phyloP scores from a whole-genome alignment of 2,113 vertebrate genomes.

The Alethe diademata region DNA sequence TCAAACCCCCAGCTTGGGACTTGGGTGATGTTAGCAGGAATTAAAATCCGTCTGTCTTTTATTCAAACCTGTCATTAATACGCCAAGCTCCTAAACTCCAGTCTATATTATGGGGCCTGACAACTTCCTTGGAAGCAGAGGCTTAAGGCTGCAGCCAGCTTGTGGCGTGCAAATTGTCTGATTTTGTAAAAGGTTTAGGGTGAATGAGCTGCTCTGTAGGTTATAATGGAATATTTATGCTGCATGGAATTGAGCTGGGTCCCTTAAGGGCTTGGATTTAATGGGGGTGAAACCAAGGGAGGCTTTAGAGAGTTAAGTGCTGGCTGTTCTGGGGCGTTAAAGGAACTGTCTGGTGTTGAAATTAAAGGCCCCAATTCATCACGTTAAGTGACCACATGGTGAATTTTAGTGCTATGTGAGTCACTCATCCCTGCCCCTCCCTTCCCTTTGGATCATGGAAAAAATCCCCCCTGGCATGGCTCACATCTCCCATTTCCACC shows the following conservation, averaged over 20 bases:
- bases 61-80: not conserved
- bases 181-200: constrained; percentile 42
- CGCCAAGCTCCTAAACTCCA: constrained; percentile 6
- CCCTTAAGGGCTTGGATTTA: constrained; percentile 43
- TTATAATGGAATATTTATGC: constrained; percentile 56
- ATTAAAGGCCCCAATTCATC: constrained; percentile 7
- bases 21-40: not conserved
- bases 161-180: constrained; percentile 25
- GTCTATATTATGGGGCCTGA: not conserved
- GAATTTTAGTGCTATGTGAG: constrained; percentile 2
- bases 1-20: constrained; percentile 21
- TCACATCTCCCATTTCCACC: not conserved
- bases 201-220: not conserved
- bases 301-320: not conserved
- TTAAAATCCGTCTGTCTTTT: constrained; percentile 12
- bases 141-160: not conserved
- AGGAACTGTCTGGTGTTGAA: constrained; percentile 8
- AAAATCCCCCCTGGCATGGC: not conserved
- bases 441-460: constrained; percentile 10
- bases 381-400: not conserved
- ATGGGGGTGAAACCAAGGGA: constrained; percentile 28
- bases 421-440: constrained; percentile 23
- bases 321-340: not conserved
- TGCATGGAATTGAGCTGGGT: not conserved
- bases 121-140: not conserved